Conservation (phyloP, 2,113 vertebrate genomes). For the Trogon surrucura region DNA sequence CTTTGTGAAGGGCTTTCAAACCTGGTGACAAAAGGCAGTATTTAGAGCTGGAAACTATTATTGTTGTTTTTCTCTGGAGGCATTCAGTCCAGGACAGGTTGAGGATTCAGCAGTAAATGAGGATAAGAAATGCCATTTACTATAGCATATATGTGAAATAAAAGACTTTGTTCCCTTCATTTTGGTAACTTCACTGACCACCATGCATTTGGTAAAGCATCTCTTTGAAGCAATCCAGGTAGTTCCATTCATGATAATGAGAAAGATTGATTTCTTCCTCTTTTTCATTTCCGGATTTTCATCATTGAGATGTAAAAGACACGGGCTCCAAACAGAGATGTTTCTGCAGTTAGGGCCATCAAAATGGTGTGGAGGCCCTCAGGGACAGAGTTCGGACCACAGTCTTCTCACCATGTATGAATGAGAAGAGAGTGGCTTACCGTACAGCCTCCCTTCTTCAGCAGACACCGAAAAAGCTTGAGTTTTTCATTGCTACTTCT, state of each 20-base stretch:
- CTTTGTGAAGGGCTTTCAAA: constrained; percentile 62
- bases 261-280: background rate
- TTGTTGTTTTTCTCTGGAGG: constrained; percentile 45
- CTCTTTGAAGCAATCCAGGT: background rate
- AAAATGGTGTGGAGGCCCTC: background rate
- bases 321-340: background rate
- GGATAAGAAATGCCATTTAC: background rate
- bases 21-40: constrained; percentile 55
- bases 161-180: background rate
- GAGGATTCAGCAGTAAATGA: constrained; percentile 19
- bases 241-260: background rate
- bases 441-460: background rate
- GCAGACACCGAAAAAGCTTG: background rate
- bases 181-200: background rate
- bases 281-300: background rate
- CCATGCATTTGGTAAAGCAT: background rate
- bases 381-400: background rate
- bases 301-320: background rate
- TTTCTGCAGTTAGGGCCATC: background rate
- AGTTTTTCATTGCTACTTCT: background rate
- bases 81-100: constrained; percentile 51
- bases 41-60: constrained; percentile 53
- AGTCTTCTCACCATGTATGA: background rate
- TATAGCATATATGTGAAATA: background rate
- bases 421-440: background rate